phyloP scores from a whole-genome alignment of 2,797 vertebrate genomes.

The Kryptopterus vitreolus region DNA sequence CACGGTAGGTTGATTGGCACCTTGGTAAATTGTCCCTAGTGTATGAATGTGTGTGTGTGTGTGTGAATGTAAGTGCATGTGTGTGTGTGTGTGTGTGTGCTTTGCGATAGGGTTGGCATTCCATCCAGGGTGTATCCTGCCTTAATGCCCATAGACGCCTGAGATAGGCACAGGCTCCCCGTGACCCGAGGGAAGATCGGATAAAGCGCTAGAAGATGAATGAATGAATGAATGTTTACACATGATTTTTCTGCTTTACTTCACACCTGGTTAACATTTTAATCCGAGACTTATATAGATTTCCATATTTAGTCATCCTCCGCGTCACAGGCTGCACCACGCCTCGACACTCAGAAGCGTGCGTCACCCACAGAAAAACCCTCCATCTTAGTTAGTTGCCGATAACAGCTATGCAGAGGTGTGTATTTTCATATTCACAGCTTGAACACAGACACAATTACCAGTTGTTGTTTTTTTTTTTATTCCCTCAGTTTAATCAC shows the following conservation, averaged over 20 bases:
- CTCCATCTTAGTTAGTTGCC: background rate
- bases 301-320: background rate
- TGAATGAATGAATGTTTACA: no score
- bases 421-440: background rate
- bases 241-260: background rate
- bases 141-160: no score
- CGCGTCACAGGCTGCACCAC: background rate
- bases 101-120: no score
- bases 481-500: background rate
- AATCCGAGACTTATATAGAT: background rate
- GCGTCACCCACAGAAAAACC: background rate
- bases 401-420: background rate
- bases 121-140: no score
- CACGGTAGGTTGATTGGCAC: no score
- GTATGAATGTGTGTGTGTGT: no score
- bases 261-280: background rate
- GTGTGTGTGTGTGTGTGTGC: no score
- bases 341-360: background rate
- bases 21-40: no score
- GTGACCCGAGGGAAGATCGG: no score
- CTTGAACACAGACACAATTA: background rate
- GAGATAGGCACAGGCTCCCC: no score
- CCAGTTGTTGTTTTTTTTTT: background rate
- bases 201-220: no score
- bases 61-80: no score